Conservation (phyloP, 1,140 invertebrate genomes). For the Plutomurus gul region DNA sequence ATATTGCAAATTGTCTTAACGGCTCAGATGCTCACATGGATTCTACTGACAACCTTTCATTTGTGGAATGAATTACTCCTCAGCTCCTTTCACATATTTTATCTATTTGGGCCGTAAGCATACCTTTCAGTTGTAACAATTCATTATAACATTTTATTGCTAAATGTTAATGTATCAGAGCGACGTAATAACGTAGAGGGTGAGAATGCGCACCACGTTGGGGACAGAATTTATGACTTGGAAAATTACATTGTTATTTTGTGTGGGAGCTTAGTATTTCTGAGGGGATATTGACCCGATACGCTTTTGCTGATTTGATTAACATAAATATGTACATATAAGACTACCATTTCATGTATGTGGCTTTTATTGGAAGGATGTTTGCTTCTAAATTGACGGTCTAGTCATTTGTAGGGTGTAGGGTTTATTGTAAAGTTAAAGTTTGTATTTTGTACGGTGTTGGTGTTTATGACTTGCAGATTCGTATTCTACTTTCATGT, state of each 20-base stretch:
- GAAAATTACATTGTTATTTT: too few relatives aligned
- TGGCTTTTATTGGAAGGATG: background rate
- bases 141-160: too few relatives aligned
- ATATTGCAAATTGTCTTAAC: constrained; percentile 54
- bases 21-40: constrained; percentile 61
- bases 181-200: too few relatives aligned
- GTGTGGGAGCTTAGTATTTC: too few relatives aligned
- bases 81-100: constrained; percentile 56
- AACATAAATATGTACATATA: too few relatives aligned
- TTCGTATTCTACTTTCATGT: constrained; percentile 81
- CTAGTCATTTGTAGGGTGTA: too few relatives aligned
- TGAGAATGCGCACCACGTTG: too few relatives aligned
- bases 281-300: too few relatives aligned
- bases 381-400: background rate
- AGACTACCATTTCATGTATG: too few relatives aligned
- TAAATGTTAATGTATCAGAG: too few relatives aligned
- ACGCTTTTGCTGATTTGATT: too few relatives aligned
- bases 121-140: constrained; percentile 59
- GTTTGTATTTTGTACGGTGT: constrained; percentile 15
- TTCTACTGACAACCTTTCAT: constrained; percentile 63
- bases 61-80: constrained; percentile 31
- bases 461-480: constrained; percentile 65
- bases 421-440: background rate
- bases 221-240: too few relatives aligned
- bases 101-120: constrained; percentile 90